phyloP scores from a whole-genome alignment of 2,888 invertebrate species.

The Tetragonula carbonaria region DNA sequence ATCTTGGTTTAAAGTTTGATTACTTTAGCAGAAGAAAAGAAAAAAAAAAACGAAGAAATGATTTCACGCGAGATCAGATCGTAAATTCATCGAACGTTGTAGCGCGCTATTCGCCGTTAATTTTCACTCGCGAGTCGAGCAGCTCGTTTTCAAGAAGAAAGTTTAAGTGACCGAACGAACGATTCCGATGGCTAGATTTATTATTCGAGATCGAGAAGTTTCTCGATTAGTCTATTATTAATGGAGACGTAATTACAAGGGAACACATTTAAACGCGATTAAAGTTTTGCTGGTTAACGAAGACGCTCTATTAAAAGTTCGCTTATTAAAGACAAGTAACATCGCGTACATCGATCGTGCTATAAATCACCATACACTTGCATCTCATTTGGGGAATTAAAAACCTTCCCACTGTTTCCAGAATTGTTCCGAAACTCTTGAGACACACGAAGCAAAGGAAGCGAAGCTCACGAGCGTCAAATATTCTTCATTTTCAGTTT shows the following conservation, averaged over 20 bases:
- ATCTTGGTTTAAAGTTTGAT: conserved; percentile 40
- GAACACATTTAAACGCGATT: conserved; percentile 41
- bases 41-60: not conserved
- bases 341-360: conserved; percentile 14
- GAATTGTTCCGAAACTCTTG: not conserved
- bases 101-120: conserved; percentile 36
- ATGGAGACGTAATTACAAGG: conserved; percentile 36
- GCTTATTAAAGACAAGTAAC: conserved; percentile 29
- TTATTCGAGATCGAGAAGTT: conserved; percentile 55
- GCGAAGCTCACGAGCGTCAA: too few species aligned
- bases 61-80: not conserved
- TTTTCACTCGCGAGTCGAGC: conserved; percentile 19
- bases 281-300: conserved; percentile 34
- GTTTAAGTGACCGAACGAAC: conserved; percentile 50
- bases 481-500: not conserved
- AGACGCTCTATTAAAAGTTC: conserved; percentile 47
- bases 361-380: conserved; percentile 14
- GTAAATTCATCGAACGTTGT: conserved; percentile 37
- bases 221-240: conserved; percentile 53
- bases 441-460: too few species aligned
- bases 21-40: not conserved
- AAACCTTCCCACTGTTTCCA: not conserved
- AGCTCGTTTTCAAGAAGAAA: conserved; percentile 52
- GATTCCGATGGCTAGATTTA: conserved; percentile 60
- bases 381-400: conserved; percentile 4